Evolutionary conservation across 2,797 vertebrate species (phyloP).

Genomic region (Micropoecilia bifurca): DNA sequence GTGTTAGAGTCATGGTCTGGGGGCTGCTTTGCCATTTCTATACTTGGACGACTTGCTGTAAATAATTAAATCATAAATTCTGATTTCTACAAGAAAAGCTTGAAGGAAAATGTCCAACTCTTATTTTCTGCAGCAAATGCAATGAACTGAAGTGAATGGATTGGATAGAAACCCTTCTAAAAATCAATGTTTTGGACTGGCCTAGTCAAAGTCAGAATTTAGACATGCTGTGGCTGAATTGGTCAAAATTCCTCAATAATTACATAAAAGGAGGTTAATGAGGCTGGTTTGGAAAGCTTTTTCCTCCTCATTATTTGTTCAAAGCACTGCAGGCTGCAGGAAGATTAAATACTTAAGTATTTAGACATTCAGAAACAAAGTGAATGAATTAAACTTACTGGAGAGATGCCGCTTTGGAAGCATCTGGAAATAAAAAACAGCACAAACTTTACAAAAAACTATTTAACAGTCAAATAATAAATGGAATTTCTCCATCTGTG

Average conservation of each 20-base stretch:
- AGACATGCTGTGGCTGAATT: not conserved
- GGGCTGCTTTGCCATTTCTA: not conserved
- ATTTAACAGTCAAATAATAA: not conserved
- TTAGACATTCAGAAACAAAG: not conserved
- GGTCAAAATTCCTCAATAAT: not conserved
- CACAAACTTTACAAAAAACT: not conserved
- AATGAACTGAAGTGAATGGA: not conserved
- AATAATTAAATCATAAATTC: not conserved
- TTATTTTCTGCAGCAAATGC: not conserved
- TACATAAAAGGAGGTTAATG: not conserved
- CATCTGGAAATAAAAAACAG: conserved; percentile 50
- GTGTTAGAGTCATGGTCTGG: not conserved
- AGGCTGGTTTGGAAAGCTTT: not conserved
- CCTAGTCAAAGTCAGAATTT: not conserved
- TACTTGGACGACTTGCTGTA: not conserved
- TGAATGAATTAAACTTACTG: conserved; percentile 71
- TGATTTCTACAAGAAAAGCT: not conserved
- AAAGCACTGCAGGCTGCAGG: not conserved
- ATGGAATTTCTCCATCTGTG: not conserved
- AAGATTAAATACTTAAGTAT: not conserved
- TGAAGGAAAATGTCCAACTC: not conserved
- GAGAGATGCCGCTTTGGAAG: conserved; percentile 74
- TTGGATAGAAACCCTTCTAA: not conserved
- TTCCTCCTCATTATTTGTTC: not conserved
- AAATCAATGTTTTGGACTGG: not conserved